Base-by-base conservation (phyloP, 2,797 vertebrate species). In the Chloroceryle amazona region DNA sequence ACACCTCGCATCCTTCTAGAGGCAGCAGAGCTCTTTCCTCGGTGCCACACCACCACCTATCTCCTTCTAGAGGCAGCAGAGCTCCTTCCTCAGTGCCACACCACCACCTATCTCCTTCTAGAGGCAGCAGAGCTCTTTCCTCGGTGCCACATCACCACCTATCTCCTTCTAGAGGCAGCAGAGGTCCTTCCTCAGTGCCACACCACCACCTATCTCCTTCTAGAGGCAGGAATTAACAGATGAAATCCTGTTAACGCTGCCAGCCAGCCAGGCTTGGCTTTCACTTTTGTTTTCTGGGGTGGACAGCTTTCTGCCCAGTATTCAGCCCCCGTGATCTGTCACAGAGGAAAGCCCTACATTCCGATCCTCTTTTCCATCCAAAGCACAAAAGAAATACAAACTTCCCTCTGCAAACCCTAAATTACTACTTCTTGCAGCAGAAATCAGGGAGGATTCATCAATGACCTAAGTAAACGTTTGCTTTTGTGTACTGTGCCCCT, bases 301-400 rank as follows among this genome's bases (percentile, higher is more conserved):
- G 63, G n/a, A 28, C n/a, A 81, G 33, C 49, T 76, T 66, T 58
- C 61, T 71, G 61, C 12, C 19, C 57, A 51, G 29, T 57, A 23
- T 47, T 67, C 41, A 54, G 8, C 9, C 17, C 18, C 58, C 1
- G 0, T 8, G 25, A 57, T 25, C 15, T 35, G 3, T n/a, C n/a
- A 42, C 25, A 5, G 1, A 28, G 19, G 22, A 76, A 42, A 70
- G 13, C 29, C 41, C 19, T 16, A 21, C 78, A 79, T 89, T 75
- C 49, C 22, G 18, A 66, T 14, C 7, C 25, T 58, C 16, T 68
- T 86, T 66, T 72, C 41, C 73, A 86, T 61, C 23, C 47, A 75
- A 84, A 66, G 26, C 21, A 5, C 17, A 28, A 42, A 3, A 81
- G n/a, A n/a, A 81, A 62, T 33, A 39, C 14, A 7, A 91, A 18